Conservation (phyloP, 2,888 invertebrate genomes). For the Lasius fuliginosus region DNA sequence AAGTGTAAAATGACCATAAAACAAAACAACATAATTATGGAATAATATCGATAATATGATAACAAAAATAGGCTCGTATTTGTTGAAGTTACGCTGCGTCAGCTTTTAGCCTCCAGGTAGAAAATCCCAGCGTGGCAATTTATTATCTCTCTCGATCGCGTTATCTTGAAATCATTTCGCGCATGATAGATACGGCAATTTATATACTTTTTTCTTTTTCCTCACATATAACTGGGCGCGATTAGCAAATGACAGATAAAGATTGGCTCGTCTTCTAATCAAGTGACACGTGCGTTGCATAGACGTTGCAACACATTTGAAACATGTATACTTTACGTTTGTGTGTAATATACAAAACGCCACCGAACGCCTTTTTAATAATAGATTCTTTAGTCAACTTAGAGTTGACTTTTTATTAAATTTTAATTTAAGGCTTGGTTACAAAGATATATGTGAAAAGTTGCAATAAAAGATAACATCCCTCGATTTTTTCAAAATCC, state of each 20-base stretch:
- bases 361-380: background rate
- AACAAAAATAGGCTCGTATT: conserved; percentile 45
- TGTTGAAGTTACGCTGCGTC: conserved; percentile 43
- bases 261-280: background rate
- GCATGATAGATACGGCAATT: conserved; percentile 70
- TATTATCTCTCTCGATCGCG: conserved; percentile 59
- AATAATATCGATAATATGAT: conserved; percentile 29
- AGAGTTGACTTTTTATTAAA: background rate
- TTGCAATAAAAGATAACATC: background rate
- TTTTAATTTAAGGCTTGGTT: background rate
- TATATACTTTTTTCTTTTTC: conserved; percentile 56
- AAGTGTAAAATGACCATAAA: background rate
- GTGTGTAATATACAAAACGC: background rate
- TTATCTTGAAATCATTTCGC: conserved; percentile 64
- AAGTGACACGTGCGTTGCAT: background rate
- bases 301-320: background rate
- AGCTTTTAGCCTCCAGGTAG: conserved; percentile 33
- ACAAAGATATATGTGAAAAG: background rate
- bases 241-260: conserved; percentile 11
- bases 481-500: background rate
- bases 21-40: conserved; percentile 15
- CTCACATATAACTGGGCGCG: background rate
- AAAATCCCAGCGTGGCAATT: conserved; percentile 55
- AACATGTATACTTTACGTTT: background rate
- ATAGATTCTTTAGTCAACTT: background rate